Base-by-base conservation (phyloP, 2,113 vertebrate species). In the Pionites leucogaster region DNA sequence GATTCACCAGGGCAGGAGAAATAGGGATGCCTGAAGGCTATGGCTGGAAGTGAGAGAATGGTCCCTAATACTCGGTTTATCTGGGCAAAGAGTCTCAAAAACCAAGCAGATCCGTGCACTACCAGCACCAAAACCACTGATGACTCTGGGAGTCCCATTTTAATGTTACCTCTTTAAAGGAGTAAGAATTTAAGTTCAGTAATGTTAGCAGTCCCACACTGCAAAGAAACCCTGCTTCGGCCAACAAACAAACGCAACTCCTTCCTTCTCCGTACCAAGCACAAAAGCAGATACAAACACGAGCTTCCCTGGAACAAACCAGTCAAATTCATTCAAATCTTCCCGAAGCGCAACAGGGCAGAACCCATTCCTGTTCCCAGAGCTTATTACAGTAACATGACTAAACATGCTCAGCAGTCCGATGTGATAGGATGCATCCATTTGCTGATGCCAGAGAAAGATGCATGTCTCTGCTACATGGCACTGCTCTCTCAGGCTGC, bases 401-500 rank as follows among this genome's bases (percentile, higher is more conserved):
- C 82, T 88, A 93, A 93, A 94, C 88, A 92, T 7, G 74, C 88
- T 80, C 82, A 88, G 74, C 71, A 95, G 71, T n/a, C 92, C 91
- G 63, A 22, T 92, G 87, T 70, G 86, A 97, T 91, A 92, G 77
- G 92, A 91, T 82, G 85, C 85, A 95, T 91, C 93, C 95, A 92
- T 93, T 94, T 96, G 88, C 91, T 87, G 75, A 93, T 91, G 95
- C 95, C 92, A 94, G 81, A 84, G 89, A 84, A 96, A 96, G 93
- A 95, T 96, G 94, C 76, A 39, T 67, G 92, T 91, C 94, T 96
- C 94, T 91, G 35, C 89, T 90, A 81, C 79, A 85, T 86, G 92
- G 86, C 95, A 92, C 87, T 27, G 88, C 90, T 91, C 92, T 89
- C 92, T 31, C 86, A 93, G 72, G 70, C 95, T 95, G 86, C 92